Evolutionary conservation across 2,113 vertebrate species (phyloP).

Genomic region (Nestor notabilis): DNA sequence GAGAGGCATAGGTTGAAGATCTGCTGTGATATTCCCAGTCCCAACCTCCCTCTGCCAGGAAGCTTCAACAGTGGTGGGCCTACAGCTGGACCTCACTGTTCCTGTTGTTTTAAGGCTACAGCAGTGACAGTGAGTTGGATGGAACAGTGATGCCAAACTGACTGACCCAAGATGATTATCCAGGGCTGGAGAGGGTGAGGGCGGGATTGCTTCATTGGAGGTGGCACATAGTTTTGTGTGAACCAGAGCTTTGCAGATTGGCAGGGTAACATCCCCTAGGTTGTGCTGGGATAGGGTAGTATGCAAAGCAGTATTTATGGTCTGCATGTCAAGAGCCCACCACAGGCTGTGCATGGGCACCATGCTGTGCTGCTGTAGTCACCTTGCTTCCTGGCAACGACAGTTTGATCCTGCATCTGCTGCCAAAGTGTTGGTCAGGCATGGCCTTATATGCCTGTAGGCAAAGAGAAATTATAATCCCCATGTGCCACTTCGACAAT

Average conservation of each 20-base stretch:
- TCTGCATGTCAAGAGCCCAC: neutral
- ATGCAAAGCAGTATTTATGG: neutral
- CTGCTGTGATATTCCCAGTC: neutral
- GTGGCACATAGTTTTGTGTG: neutral
- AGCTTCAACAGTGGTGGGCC: neutral
- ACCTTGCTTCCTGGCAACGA: neutral
- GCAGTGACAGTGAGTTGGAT: neutral
- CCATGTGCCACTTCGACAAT: neutral
- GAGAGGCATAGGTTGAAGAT: neutral
- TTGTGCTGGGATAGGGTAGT: neutral
- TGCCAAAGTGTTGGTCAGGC: neutral
- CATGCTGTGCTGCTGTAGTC: neutral
- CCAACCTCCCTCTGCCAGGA: neutral
- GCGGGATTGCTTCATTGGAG: neutral
- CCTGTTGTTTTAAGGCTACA: neutral
- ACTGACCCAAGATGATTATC: neutral
- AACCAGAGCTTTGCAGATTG: neutral
- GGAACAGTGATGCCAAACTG: neutral
- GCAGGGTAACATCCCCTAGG: fast-evolving
- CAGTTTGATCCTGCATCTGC: neutral
- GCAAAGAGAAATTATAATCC: neutral
- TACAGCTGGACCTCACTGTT: neutral
- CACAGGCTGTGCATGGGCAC: neutral
- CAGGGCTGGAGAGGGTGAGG: neutral
- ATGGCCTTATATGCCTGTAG: no score